Base-by-base conservation (phyloP, 2,113 vertebrate genomes). In the Petaurus breviceps region DNA sequence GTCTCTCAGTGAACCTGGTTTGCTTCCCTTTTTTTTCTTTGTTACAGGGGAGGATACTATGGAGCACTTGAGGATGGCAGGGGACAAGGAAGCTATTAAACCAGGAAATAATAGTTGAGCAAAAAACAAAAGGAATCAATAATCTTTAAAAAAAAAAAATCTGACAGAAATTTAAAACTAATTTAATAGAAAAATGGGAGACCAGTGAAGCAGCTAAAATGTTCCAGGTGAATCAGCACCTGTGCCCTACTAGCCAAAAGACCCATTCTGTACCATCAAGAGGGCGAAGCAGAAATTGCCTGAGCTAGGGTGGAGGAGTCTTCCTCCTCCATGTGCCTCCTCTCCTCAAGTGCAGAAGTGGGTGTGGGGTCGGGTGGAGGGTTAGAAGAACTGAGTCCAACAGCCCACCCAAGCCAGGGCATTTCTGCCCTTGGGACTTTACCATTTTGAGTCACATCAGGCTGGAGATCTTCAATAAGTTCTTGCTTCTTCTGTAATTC, bases 401-500 rank as follows among this genome's bases (percentile, higher is more conserved):
- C 1, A 43, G 16, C 68, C 37, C 68, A 7, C 37, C n/a, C 68
- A 22, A 5, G 31, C 16, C n/a, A 7, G 9, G 16, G 6, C 5
- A n/a, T 43, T 43, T 22, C n/a, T 84, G 16, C n/a, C 68, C 68
- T 43, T 43, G 1, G 68, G 22, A 97, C n/a, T 43, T 84, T 84
- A 99, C 99, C 98, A 95, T 98, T 99, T 95, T 99, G 99, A 93
- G 98, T 99, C 94, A 99, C 98, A 96, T 99, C 99, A 92, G 99
- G 99, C 97, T 99, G 99, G 12, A 99, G 99, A 95, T 99, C 99
- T 98, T 99, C 99, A 97, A 99, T 99, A 95, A 99, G 98, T 97
- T 99, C 99, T 97, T 99, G 99, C 96, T 99, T 99, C 98, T 99
- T 99, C 99, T 99, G 99, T 93, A 99, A 98, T 98, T 99, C 99